Evolutionary conservation across 1,140 invertebrate species (phyloP), one percentile per base, ranked within the genome.

Genomic region (Pristionchus pacificus): DNA sequence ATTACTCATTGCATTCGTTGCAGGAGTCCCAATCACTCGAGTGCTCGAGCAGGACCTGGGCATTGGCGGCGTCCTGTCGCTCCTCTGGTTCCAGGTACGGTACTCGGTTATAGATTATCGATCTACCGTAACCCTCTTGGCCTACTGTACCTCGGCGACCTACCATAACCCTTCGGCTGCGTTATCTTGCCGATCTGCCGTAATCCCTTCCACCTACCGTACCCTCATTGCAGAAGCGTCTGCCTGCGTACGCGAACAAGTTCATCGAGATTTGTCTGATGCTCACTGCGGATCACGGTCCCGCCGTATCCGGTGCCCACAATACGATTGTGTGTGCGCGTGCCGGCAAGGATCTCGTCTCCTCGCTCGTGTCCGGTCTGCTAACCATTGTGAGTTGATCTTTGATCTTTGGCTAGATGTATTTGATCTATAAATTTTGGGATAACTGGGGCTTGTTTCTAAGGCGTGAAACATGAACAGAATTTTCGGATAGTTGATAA

Each of bases 201-300:
- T n/a, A n/a, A n/a, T n/a, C n/a, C n/a, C n/a, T n/a, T n/a, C n/a
- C n/a, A n/a, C n/a, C n/a, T n/a, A n/a, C n/a, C n/a, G n/a, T n/a
- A n/a, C n/a, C n/a, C n/a, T n/a, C n/a, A n/a, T 72, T 79, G 65
- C 71, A 84, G 77, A 84, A 84, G 55, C 92, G 93, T 79, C 86
- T 99, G 19, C 95, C 96, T 0, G 87, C 90, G 0, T 94, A 94
- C 85, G 94, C 94, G 29, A 93, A 92, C 84, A 95, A 96, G 86
- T 99, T 98, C 88, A 90, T 98, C 77, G 97, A 99, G 87, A 97
- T 98, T 92, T 96, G 95, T 81, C 86, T 99, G 31, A 97, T 99
- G 90, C 91, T 99, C 32, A 98, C 97, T 0, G 97, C 97, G 62
- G 97, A 98, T 87, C 97, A 98, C 85, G 97, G 96, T 29, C 96